Evolutionary conservation across 2,797 vertebrate genomes (phyloP).

Genomic region (Hyperoplus immaculatus): DNA sequence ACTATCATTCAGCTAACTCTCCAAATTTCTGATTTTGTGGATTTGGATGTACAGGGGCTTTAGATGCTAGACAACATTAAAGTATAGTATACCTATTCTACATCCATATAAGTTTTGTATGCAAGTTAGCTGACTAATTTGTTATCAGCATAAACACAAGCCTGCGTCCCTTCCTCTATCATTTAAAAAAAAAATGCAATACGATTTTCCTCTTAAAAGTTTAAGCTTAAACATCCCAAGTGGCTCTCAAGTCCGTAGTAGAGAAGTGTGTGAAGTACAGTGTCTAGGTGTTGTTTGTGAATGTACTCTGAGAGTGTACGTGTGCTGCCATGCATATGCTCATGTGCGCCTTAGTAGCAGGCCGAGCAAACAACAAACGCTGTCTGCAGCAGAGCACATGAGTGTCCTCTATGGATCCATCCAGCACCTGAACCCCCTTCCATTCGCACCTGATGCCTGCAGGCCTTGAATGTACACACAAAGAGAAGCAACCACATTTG

Average conservation of each 20-base stretch:
- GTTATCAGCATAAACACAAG: conserved; percentile 48
- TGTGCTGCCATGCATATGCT: conserved; percentile 41
- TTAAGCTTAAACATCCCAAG: conserved; percentile 52
- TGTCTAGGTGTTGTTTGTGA: conserved; percentile 57
- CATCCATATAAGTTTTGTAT: not conserved
- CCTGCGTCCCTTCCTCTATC: conserved; percentile 37
- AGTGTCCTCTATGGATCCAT: conserved; percentile 63
- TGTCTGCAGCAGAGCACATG: conserved; percentile 66
- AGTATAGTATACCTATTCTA: not conserved
- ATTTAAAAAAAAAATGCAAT: conserved; percentile 26
- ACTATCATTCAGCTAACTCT: too few relatives aligned
- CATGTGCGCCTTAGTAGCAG: conserved; percentile 60
- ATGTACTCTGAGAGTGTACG: conserved; percentile 9
- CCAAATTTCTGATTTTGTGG: too few relatives aligned
- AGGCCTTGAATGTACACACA: conserved; percentile 30
- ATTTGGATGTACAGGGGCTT: too few relatives aligned
- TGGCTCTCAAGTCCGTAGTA: conserved; percentile 45
- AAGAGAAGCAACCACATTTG: conserved; percentile 31
- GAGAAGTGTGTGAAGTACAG: conserved; percentile 54
- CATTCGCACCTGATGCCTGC: conserved; percentile 81
- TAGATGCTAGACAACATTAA: not conserved
- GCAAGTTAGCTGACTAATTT: conserved; percentile 5
- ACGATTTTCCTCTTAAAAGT: conserved; percentile 66
- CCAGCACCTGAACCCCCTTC: conserved; percentile 82
- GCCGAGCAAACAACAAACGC: conserved; percentile 75